Evolutionary conservation across 2,113 vertebrate species (phyloP).

Genomic region (Mastomys coucha): DNA sequence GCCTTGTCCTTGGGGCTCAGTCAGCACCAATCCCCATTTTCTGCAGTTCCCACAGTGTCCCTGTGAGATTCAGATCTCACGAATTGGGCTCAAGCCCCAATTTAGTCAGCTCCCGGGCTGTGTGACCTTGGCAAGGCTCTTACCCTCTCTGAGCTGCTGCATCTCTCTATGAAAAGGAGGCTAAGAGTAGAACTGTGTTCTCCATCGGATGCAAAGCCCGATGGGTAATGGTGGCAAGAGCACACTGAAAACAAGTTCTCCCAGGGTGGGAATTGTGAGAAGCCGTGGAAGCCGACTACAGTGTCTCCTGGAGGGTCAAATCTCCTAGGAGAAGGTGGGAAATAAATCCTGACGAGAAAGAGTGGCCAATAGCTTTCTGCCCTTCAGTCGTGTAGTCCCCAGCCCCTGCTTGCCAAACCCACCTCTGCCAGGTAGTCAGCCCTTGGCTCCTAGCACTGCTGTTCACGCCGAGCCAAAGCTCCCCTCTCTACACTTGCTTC

Average conservation of each 20-base stretch:
- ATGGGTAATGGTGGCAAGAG: neutral
- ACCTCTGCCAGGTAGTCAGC: neutral
- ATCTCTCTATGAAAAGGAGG: neutral
- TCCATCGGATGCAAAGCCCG: neutral
- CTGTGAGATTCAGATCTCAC: neutral
- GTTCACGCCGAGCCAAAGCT: neutral
- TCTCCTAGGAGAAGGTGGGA: neutral
- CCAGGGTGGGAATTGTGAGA: neutral
- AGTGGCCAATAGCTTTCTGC: neutral
- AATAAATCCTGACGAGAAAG: neutral
- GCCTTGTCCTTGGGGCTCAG: neutral
- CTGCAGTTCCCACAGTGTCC: neutral
- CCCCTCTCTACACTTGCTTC: neutral
- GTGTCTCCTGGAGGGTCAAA: neutral
- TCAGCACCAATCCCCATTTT: neutral
- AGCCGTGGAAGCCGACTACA: neutral
- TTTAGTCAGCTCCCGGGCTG: neutral
- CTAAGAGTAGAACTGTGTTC: neutral
- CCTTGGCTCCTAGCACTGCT: neutral
- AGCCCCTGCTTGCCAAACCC: neutral
- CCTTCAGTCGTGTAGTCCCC: neutral
- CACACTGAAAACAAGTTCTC: neutral
- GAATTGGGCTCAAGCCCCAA: constrained; percentile 33
- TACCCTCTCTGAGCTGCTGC: constrained; percentile 31
- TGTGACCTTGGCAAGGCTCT: constrained; percentile 41